These are phyloP conservation scores for Caenorhabditis sp. DNA, from an alignment of 2,888 invertebrate genomes.

Conservation along the genomic window DNA sequence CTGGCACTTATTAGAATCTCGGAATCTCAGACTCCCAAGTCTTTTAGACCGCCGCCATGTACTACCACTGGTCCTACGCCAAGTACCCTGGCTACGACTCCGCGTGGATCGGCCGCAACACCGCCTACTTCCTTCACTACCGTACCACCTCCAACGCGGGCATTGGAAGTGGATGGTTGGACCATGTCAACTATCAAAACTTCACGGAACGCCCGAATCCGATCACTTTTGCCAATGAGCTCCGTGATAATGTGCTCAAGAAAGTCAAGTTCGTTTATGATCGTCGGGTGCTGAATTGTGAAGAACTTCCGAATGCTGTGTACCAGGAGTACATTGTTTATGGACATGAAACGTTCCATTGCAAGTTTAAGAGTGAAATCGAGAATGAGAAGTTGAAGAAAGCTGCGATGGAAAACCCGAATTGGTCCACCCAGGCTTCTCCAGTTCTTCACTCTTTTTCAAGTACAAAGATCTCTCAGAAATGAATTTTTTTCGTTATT, in stretches of 20 bases:
- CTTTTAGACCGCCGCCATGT: slow-evolving; percentile 35
- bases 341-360: slow-evolving; percentile 41
- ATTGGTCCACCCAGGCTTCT: no score
- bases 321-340: slow-evolving; percentile 39
- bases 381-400: slow-evolving; percentile 13
- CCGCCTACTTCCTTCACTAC: slow-evolving; percentile 10
- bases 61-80: slow-evolving; percentile 47
- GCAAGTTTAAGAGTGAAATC: slow-evolving; percentile 26
- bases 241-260: slow-evolving; percentile 23
- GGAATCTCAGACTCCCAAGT: no score
- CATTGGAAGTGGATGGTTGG: slow-evolving; percentile 5
- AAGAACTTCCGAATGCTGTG: slow-evolving; percentile 28
- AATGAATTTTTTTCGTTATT: no score
- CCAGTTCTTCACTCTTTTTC: no score
- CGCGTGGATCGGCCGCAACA: neutral
- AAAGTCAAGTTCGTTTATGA: slow-evolving; percentile 50
- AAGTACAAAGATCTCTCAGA: neutral
- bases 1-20: no score
- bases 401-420: neutral
- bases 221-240: neutral
- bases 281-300: slow-evolving; percentile 23
- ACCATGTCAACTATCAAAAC: neutral
- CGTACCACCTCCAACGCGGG: neutral
- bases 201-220: neutral
- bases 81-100: slow-evolving; percentile 23